Evolutionary conservation across 2,797 vertebrate species (phyloP), one percentile per base, ranked within the genome.

Genomic region (Adelosebastes latens): DNA sequence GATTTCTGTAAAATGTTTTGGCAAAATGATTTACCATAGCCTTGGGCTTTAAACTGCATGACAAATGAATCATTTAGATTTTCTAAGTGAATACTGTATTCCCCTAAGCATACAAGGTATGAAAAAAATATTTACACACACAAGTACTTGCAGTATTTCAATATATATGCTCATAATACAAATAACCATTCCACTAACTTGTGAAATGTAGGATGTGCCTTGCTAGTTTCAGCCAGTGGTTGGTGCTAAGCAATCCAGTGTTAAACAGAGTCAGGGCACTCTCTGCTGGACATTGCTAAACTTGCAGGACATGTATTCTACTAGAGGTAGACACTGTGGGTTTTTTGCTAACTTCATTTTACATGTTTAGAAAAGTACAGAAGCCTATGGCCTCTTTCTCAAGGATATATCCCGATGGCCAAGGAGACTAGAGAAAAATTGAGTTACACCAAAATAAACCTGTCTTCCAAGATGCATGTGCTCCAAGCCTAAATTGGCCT

Each of bases 401-500:
- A 96, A 96, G 95, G 95, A 96, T 94, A 95, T 85, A 83, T 87
- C 83, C 80, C 88, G 93, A 94, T 90, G 89, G 90, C 83, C 90
- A 96, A 96, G 96, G 96, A 96, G 95, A 96, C 94, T 94, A 94
- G 94, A 95, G 92, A 96, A 95, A 96, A 96, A 96, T 96, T 81
- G 95, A 95, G 94, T 94, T 86, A 85, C 94, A 95, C 94, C 91
- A 93, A 96, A 96, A 96, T 96, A 96, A 96, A 96, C 96, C 95
- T 96, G 96, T 96, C 95, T 95, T 93, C 90, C 81, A 96, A 96
- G 96, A 96, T 96, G 93, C 95, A 96, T 96, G 95, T 93, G 94
- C 92, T 88, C 85, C 71, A 79, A 94, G 93, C 72, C 94, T 88
- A 95, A 96, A 96, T 96, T 96, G 96, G 93, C 95, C 95, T 95